Evolutionary conservation across 1,140 invertebrate species (phyloP), one percentile per base, ranked within the genome.

Genomic region (Phortica variegata): DNA sequence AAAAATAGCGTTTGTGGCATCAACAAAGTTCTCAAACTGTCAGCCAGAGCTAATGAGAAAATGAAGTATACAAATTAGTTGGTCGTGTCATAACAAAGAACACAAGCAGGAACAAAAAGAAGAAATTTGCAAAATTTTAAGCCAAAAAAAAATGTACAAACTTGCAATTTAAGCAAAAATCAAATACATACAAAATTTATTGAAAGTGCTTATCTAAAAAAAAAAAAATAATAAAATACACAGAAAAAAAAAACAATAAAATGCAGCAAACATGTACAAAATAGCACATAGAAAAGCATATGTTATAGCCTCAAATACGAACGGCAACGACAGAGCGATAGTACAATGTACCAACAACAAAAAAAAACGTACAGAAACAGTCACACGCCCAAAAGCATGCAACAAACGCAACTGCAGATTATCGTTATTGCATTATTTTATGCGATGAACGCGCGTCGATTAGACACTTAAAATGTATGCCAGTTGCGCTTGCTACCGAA

Each of bases 391-490:
- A 10, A 26, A 26, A 6, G 23, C 10, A 26, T 26, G 23, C 23
- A 26, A 26, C 23, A 26, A 10, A 26, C n/a, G n/a, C n/a, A n/a
- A n/a, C n/a, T n/a, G n/a, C n/a, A n/a, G 60, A 68, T 68, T 68
- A 68, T 68, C 63, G 57, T 58, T 68, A 68, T 68, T 68, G 60
- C 65, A 63, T 68, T 68, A 68, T 68, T 68, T 68, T 68, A 68
- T 68, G 63, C 63, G 63, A 68, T 68, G 63, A 68, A 69, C 63
- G 63, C 63, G 65, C 63, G 60, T 69, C 63, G 63, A 68, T 68
- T 68, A 68, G 63, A 69, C 63, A 68, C 63, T 68, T 69, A 69
- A 68, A 68, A 68, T 63, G 63, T 63, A 60, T 68, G 29, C 41
- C 12, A 12, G 21, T 19, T 40, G 19, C 33, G 42, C 18, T 21